Conservation (phyloP, 2,888 invertebrate genomes). For the Drosophila parthenogenetica region DNA sequence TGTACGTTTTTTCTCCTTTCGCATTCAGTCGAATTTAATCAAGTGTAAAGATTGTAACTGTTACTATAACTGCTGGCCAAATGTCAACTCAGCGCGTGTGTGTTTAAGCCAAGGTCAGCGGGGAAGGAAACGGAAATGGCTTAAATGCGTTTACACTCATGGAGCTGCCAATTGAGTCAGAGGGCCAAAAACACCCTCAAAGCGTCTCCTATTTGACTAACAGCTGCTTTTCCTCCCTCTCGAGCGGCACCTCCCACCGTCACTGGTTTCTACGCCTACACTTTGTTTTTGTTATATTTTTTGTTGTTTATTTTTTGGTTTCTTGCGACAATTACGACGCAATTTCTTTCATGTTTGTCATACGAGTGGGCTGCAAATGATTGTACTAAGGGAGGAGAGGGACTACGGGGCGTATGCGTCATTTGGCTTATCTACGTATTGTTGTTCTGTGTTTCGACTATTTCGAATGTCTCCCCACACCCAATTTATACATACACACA, state of each 20-base stretch:
- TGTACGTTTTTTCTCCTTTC: background rate
- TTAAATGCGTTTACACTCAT: conserved; percentile 16
- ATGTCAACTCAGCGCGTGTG: conserved; percentile 45
- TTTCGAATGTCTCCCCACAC: conserved; percentile 11
- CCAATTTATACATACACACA: background rate
- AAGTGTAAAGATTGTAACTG: conserved; percentile 31
- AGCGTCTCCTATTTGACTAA: conserved; percentile 4
- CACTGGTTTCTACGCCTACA: background rate
- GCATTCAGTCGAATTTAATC: conserved; percentile 8
- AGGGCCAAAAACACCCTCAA: conserved; percentile 2
- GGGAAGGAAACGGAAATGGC: background rate
- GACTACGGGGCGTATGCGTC: conserved; percentile 50
- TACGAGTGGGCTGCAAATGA: conserved; percentile 16
- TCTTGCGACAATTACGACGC: conserved; percentile 58
- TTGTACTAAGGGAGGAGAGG: too few relatives aligned
- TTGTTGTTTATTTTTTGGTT: background rate
- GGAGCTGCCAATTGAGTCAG: conserved; percentile 19
- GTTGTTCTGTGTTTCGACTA: background rate
- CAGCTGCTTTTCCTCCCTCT: background rate
- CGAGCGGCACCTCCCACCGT: background rate
- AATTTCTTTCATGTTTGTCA: conserved; percentile 28
- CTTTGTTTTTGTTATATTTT: background rate
- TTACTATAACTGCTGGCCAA: conserved; percentile 18
- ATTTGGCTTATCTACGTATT: conserved; percentile 33
- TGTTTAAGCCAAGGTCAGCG: conserved; percentile 44